Evolutionary conservation across 2,113 vertebrate species (phyloP).

Genomic region (Rafetus swinhoei): DNA sequence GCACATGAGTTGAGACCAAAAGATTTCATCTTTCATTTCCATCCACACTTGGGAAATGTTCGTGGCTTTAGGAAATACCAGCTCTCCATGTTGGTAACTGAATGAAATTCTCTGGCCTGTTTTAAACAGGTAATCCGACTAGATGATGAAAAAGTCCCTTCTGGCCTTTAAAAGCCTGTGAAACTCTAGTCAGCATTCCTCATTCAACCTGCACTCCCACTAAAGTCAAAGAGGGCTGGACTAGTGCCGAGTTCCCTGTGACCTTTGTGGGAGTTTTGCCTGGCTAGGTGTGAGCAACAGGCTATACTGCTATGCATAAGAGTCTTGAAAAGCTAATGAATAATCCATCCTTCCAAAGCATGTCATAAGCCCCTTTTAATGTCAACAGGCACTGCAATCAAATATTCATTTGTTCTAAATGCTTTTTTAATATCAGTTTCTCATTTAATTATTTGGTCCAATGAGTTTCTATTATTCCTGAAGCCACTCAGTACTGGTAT

Average conservation of each 20-base stretch:
- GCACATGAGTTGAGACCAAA: neutral
- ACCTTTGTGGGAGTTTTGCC: neutral
- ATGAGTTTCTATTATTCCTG: neutral
- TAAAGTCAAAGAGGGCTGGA: neutral
- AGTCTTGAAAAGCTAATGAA: neutral
- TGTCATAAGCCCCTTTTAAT: neutral
- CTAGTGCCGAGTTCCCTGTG: neutral
- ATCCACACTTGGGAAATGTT: neutral
- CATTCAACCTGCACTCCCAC: neutral
- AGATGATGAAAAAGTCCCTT: neutral
- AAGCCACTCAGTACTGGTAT: neutral
- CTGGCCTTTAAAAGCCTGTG: neutral
- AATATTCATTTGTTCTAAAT: neutral
- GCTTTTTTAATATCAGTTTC: neutral
- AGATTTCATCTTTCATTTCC: neutral
- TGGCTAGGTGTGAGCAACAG: neutral
- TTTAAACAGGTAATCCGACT: neutral
- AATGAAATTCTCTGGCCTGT: neutral
- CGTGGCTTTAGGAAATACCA: neutral
- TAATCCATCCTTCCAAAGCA: neutral
- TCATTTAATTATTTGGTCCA: slow-evolving; percentile 17
- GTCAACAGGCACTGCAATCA: neutral
- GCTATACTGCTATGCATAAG: neutral
- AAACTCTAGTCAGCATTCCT: neutral
- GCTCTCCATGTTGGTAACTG: neutral